A percentile compares a stretch with the other conserved stretches of the same genome.
phyloP scores from a whole-genome alignment of 2,888 invertebrate genomes.

The Agrotis clavis region DNA sequence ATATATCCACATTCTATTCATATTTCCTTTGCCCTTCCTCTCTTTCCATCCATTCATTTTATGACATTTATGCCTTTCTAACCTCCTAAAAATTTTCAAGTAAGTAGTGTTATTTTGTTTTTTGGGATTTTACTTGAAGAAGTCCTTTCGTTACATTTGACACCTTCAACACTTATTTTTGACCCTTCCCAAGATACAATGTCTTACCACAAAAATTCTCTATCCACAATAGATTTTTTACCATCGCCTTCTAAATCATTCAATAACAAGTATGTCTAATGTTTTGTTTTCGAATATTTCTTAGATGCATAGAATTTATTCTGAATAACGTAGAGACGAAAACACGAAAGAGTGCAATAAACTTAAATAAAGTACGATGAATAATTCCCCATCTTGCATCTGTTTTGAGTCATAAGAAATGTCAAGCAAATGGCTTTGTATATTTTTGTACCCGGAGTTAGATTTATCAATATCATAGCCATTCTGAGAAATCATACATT shows the following conservation, averaged over 20 bases:
- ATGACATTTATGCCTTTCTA: not conserved
- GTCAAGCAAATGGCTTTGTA: not conserved
- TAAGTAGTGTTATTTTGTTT: too few species aligned
- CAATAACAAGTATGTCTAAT: slow-evolving; percentile 33
- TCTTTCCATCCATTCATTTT: not conserved
- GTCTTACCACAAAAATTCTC: slow-evolving; percentile 1
- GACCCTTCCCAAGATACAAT: slow-evolving; percentile 7
- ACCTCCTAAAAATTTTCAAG: not conserved
- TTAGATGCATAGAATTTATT: slow-evolving; percentile 5
- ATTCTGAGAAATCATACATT: not conserved
- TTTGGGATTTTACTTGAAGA: too few species aligned
- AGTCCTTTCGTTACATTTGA: not conserved
- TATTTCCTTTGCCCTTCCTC: not conserved
- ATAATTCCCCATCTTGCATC: not conserved
- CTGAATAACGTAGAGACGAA: not conserved
- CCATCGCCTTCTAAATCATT: slow-evolving; percentile 24
- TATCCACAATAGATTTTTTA: slow-evolving; percentile 5
- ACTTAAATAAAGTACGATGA: slow-evolving; percentile 9
- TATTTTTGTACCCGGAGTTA: not conserved
- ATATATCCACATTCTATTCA: not conserved
- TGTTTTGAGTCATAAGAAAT: slow-evolving; percentile 9
- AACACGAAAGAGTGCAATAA: slow-evolving; percentile 23
- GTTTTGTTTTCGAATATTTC: slow-evolving; percentile 10
- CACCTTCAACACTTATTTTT: slow-evolving; percentile 1
- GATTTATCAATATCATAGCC: too few species aligned